phyloP scores from a whole-genome alignment of 1,140 invertebrate species.

The Trichonephila clavipes region DNA sequence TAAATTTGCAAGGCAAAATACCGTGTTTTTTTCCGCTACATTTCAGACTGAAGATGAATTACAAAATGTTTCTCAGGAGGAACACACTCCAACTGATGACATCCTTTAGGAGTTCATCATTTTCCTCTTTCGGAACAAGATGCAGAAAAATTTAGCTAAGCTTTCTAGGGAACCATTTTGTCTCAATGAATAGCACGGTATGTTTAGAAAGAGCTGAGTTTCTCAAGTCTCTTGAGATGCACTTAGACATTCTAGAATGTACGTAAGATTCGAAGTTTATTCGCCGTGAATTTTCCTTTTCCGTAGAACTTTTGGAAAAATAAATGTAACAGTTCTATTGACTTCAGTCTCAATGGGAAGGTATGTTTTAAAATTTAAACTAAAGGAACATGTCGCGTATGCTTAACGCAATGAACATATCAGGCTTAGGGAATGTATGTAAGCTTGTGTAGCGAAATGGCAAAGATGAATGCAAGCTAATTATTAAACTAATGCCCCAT shows the following conservation, averaged over 20 bases:
- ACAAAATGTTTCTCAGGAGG: neutral
- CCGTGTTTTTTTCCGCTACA: neutral
- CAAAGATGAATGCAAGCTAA: too few relatives aligned
- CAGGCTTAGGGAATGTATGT: too few relatives aligned
- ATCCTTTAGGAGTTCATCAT: slow-evolving; percentile 10
- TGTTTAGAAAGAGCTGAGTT: neutral
- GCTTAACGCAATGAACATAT: neutral
- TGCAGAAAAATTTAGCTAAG: neutral
- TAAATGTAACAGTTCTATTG: neutral
- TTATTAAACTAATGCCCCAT: too few relatives aligned
- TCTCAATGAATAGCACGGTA: neutral
- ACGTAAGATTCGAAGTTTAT: neutral
- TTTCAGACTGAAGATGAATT: neutral
- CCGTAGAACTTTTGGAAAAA: neutral
- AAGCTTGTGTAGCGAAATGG: too few relatives aligned
- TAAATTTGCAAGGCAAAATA: neutral
- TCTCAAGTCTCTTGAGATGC: neutral
- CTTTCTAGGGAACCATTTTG: neutral
- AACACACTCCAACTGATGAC: neutral
- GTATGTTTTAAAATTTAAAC: neutral
- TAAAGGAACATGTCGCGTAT: neutral
- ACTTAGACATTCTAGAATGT: neutral
- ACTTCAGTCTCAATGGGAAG: neutral
- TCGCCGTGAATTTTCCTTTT: neutral
- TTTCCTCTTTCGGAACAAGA: neutral